Evolutionary conservation across 2,113 vertebrate species (phyloP).

Genomic region (Hyperoodon ampullatus): DNA sequence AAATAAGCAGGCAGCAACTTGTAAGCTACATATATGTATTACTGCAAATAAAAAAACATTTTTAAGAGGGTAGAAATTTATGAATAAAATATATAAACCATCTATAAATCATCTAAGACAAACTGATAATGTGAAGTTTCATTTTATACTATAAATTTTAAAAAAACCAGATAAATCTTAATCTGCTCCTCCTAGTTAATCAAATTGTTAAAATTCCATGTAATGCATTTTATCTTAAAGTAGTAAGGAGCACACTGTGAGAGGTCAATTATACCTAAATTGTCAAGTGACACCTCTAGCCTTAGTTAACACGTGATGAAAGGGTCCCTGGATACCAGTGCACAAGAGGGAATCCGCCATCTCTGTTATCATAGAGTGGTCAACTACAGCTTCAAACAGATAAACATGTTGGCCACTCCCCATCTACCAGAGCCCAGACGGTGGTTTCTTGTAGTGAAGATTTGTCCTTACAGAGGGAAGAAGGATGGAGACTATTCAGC

Average conservation of each 20-base stretch:
- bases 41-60: not conserved
- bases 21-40: not conserved
- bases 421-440: not conserved
- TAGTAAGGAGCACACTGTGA: not conserved
- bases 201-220: not conserved
- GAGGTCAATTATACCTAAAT: not conserved
- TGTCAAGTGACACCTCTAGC: not conserved
- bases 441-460: not conserved
- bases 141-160: not conserved
- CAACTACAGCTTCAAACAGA: not conserved
- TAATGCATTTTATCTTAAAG: conserved; percentile 10
- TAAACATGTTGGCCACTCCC: not conserved
- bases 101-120: not conserved
- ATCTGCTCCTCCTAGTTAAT: not conserved
- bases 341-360: not conserved
- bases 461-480: not conserved
- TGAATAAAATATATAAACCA: conserved; percentile 28
- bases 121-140: not conserved
- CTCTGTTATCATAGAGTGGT: not conserved
- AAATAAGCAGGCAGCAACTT: not conserved
- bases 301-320: not conserved
- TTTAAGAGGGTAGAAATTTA: not conserved
- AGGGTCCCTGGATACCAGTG: not conserved
- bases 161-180: not conserved
- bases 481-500: not conserved